These are phyloP conservation scores for Margaritifera margaritifera DNA, from an alignment of 2,888 invertebrate genomes.

Conservation along the genomic window DNA sequence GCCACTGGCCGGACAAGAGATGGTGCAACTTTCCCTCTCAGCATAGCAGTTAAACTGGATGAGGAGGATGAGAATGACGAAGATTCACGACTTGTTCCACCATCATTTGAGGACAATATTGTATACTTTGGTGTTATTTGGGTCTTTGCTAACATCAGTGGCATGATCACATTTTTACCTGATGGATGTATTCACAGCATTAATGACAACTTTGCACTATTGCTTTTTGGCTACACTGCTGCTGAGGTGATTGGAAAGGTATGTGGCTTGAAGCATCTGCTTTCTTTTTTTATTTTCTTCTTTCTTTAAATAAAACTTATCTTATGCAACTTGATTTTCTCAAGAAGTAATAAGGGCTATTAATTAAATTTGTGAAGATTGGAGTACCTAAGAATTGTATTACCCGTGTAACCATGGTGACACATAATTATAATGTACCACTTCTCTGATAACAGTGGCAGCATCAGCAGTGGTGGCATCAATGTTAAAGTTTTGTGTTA, in stretches of 20 bases:
- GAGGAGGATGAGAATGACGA: slow-evolving; percentile 32
- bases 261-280: slow-evolving; percentile 8
- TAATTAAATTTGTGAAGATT: too few species aligned
- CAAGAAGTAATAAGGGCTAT: too few species aligned
- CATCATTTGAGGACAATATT: slow-evolving; percentile 9
- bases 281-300: neutral
- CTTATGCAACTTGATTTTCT: neutral
- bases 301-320: neutral
- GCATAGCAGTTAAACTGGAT: slow-evolving; percentile 51
- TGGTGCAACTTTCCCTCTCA: slow-evolving; percentile 79
- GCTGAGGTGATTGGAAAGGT: slow-evolving; percentile 77
- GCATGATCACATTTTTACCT: slow-evolving; percentile 79
- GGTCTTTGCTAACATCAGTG: slow-evolving; percentile 78
- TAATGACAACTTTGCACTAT: slow-evolving; percentile 80
- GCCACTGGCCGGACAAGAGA: slow-evolving; percentile 80
- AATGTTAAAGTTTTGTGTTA: too few species aligned
- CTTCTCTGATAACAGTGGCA: too few species aligned
- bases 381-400: too few species aligned
- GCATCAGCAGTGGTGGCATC: too few species aligned
- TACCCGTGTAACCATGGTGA: too few species aligned
- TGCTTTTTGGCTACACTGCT: slow-evolving; percentile 80
- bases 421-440: too few species aligned
- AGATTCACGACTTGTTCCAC: neutral
- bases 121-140: slow-evolving; percentile 66
- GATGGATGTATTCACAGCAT: slow-evolving; percentile 79